These are phyloP conservation scores for Drosophila flavopinicola DNA, from an alignment of 2,888 invertebrate genomes.

Conservation along the genomic window DNA sequence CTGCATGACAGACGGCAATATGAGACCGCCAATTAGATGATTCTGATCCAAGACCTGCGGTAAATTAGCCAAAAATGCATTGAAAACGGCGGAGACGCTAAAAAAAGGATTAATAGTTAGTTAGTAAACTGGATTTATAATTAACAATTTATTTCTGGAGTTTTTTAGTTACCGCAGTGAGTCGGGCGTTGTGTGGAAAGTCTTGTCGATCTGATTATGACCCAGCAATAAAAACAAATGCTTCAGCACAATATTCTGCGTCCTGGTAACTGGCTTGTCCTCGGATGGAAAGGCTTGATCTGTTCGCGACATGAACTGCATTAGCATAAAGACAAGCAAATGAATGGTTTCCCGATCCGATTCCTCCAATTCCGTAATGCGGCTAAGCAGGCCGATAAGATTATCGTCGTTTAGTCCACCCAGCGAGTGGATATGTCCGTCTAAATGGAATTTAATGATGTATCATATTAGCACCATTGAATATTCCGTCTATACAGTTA, in stretches of 20 bases:
- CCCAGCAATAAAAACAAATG: conserved; percentile 97
- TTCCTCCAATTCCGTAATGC: conserved; percentile 96
- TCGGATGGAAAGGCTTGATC: conserved; percentile 94
- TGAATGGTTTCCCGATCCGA: conserved; percentile 98
- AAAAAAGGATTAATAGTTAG: not conserved
- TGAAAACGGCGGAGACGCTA: conserved; percentile 95
- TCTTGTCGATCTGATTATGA: conserved; percentile 95
- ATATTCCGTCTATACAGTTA: not conserved
- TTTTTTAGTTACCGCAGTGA: conserved; percentile 88
- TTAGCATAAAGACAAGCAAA: conserved; percentile 95
- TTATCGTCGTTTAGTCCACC: conserved; percentile 93
- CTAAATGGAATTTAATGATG: conserved; percentile 83
- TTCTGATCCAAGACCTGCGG: conserved; percentile 98
- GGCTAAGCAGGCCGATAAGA: conserved; percentile 91
- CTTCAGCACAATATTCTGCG: conserved; percentile 93
- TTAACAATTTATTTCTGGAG: no score
- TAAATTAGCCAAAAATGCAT: conserved; percentile 96
- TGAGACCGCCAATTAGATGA: conserved; percentile 94
- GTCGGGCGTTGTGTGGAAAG: conserved; percentile 95
- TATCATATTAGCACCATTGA: conserved; percentile 2
- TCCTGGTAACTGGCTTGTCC: conserved; percentile 91
- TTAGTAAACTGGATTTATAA: no score
- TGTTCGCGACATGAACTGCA: conserved; percentile 96
- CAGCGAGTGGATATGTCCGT: conserved; percentile 93
- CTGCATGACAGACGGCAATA: conserved; percentile 93